Evolutionary conservation across 2,797 vertebrate genomes (phyloP), one percentile per base, ranked within the genome.

Genomic region (Crenuchus spilurus): DNA sequence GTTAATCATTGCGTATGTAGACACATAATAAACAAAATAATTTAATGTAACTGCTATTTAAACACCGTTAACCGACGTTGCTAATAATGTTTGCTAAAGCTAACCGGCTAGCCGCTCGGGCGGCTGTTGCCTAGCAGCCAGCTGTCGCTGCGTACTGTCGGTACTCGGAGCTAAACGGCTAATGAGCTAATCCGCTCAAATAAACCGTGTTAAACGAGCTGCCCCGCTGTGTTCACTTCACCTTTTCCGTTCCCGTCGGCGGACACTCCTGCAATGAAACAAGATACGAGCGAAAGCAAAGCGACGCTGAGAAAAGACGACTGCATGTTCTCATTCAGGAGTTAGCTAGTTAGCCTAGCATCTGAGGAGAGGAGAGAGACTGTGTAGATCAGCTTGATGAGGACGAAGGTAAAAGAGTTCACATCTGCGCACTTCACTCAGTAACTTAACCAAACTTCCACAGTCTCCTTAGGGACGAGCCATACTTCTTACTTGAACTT

Each of bases 171-270:
- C 46, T 48, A 48, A 48, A 18, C 2, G 6, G 18, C 44, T 20
- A 48, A 9, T 1, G 4, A 35, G 24, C 41, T n/a, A 64, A 8
- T 28, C 2, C 18, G 28, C 90, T 94, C 20, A 0, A 42, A 13
- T 8, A 33, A 3, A 13, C 76, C 88, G 2, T 54, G 2, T 54
- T 28, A 14, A 4, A 30, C 54, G n/a, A 6, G 33, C 18, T 35
- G 20, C 9, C 0, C 13, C 26, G n/a, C 7, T 22, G 4, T 22
- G 9, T 61, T 14, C 22, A 2, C 22, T 4, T 88, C 84, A 93
- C 93, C 93, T 90, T 52, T 87, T 0, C 84, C 77, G 22, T 82
- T 79, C 13, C 80, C 86, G 3, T 89, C 90, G 1, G 86, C 79
- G 0, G 82, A 84, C 0, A 84, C 83, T 3, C 83, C 75, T 0